Evolutionary conservation across 1,140 invertebrate species (phyloP).

Genomic region (Olivierus martensii): DNA sequence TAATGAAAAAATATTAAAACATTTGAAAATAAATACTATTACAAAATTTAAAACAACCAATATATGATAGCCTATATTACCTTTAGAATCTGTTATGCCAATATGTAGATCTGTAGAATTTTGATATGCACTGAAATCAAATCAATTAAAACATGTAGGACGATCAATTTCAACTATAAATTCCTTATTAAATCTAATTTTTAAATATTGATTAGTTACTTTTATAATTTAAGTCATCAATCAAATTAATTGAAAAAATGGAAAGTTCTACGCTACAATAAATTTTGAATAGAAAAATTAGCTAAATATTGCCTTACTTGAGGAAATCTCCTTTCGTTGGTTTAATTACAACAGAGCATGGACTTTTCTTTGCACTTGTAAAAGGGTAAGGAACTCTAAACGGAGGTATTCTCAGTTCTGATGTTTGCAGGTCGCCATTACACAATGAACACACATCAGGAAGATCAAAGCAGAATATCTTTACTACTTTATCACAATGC

Average conservation of each 20-base stretch:
- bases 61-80: too few relatives aligned
- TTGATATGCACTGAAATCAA: conserved; percentile 50
- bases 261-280: too few relatives aligned
- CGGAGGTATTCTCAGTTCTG: conserved; percentile 48
- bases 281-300: not conserved
- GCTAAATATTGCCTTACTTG: conserved; percentile 41
- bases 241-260: too few relatives aligned
- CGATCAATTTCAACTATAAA: not conserved
- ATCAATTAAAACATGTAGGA: not conserved
- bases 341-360: conserved; percentile 57
- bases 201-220: too few relatives aligned
- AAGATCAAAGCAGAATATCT: conserved; percentile 59
- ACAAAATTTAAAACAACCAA: too few relatives aligned
- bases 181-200: too few relatives aligned
- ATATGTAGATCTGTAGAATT: conserved; percentile 66
- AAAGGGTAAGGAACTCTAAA: conserved; percentile 67
- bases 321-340: conserved; percentile 66
- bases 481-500: conserved; percentile 49
- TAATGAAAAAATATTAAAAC: too few relatives aligned
- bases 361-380: conserved; percentile 51
- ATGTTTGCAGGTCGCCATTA: conserved; percentile 40
- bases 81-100: conserved; percentile 57
- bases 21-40: too few relatives aligned
- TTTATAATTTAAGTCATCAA: too few relatives aligned
- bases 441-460: conserved; percentile 55